These are phyloP conservation scores for Triplophysa yarkandensis DNA, from an alignment of 2,797 vertebrate genomes.

Conservation along the genomic window DNA sequence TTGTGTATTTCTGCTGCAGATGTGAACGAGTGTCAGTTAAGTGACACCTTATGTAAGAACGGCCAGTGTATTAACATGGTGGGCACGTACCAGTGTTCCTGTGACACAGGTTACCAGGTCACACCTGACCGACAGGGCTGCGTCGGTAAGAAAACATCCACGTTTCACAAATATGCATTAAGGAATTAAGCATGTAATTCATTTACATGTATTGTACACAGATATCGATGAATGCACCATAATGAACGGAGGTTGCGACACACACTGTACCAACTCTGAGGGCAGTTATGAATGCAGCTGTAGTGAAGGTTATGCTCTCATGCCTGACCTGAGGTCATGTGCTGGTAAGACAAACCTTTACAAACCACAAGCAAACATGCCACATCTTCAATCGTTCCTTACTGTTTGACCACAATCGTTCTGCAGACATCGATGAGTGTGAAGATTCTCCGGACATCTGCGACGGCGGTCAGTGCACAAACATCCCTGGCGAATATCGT, in stretches of 20 bases:
- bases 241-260: conserved; percentile 90
- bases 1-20: conserved; percentile 67
- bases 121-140: conserved; percentile 87
- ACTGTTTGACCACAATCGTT: not conserved
- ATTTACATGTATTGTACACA: conserved; percentile 64
- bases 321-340: conserved; percentile 87
- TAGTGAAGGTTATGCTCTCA: conserved; percentile 84
- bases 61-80: conserved; percentile 88
- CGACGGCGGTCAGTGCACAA: conserved; percentile 89
- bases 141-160: conserved; percentile 77
- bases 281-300: conserved; percentile 93
- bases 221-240: conserved; percentile 91
- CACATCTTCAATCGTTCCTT: not conserved
- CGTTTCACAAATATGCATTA: not conserved
- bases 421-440: conserved; percentile 90
- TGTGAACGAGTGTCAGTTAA: conserved; percentile 89
- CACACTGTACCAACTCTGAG: conserved; percentile 89
- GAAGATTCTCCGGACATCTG: conserved; percentile 90
- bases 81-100: conserved; percentile 91
- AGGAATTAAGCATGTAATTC: too few relatives aligned
- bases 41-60: conserved; percentile 85
- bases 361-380: not conserved
- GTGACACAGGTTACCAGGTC: conserved; percentile 86
- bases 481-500: conserved; percentile 88
- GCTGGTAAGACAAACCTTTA: conserved; percentile 71